These are phyloP conservation scores for Nudaria mundana DNA, from an alignment of 2,888 invertebrate species.

Conservation along the genomic window DNA sequence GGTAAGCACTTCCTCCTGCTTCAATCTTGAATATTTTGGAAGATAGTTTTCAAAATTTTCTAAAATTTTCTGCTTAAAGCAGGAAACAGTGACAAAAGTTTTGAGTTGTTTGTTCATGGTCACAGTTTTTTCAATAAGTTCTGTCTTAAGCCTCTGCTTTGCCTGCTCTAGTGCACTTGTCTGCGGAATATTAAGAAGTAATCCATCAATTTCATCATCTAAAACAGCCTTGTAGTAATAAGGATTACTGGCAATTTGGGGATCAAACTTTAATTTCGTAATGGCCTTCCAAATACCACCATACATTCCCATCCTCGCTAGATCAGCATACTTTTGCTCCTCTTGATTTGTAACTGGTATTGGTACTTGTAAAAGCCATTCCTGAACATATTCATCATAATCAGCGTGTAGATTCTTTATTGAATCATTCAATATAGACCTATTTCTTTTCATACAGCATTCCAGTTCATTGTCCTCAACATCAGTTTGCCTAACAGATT, in stretches of 20 bases:
- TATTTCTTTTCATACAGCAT: constrained; percentile 2
- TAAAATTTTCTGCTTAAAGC: constrained; percentile 49
- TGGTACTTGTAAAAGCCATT: constrained; percentile 52
- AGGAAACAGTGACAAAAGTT: constrained; percentile 23
- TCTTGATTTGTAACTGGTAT: constrained; percentile 29
- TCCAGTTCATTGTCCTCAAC: background rate
- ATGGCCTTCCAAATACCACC: constrained; percentile 54
- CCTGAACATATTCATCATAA: constrained; percentile 42
- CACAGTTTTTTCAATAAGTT: constrained; percentile 48
- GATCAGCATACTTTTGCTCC: constrained; percentile 35
- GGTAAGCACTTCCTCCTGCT: constrained; percentile 42
- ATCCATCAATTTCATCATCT: constrained; percentile 56
- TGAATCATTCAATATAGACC: constrained; percentile 3
- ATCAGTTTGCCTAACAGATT: background rate
- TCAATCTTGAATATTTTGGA: constrained; percentile 21
- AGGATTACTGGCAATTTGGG: constrained; percentile 38
- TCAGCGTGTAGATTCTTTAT: constrained; percentile 38
- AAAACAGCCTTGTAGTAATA: constrained; percentile 55
- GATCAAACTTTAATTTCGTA: constrained; percentile 49
- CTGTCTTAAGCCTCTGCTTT: constrained; percentile 43
- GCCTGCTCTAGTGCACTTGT: constrained; percentile 38
- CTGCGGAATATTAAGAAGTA: constrained; percentile 50
- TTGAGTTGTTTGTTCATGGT: constrained; percentile 39
- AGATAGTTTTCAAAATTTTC: constrained; percentile 40
- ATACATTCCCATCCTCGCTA: constrained; percentile 44